phyloP scores from a whole-genome alignment of 2,113 vertebrate species.

The Sinocyclocheilus maitianheensis region DNA sequence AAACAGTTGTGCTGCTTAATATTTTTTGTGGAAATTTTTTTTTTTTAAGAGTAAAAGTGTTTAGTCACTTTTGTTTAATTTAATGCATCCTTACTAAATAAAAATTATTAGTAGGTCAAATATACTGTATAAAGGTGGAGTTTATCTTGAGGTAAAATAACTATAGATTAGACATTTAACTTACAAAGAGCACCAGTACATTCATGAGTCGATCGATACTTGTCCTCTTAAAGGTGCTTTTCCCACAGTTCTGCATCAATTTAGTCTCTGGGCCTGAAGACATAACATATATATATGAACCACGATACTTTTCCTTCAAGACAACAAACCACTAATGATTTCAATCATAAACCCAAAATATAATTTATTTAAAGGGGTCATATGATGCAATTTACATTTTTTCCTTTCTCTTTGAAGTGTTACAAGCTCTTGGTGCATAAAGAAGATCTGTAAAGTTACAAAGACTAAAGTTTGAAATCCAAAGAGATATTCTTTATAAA shows the following conservation, averaged over 20 bases:
- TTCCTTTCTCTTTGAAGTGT: too few relatives aligned
- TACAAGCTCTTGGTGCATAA: too few relatives aligned
- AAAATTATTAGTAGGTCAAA: background rate
- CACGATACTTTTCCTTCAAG: background rate
- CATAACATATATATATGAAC: conserved; percentile 29
- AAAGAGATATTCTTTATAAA: too few relatives aligned
- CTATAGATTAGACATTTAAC: conserved; percentile 47
- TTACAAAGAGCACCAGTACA: conserved; percentile 85
- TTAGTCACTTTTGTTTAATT: background rate
- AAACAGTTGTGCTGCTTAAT: background rate
- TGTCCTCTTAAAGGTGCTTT: conserved; percentile 87
- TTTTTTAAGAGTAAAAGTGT: background rate
- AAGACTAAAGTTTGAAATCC: too few relatives aligned
- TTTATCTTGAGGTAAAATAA: background rate
- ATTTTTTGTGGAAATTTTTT: background rate
- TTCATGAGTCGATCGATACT: conserved; percentile 93
- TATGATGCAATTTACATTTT: too few relatives aligned
- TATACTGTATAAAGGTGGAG: background rate
- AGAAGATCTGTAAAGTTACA: too few relatives aligned
- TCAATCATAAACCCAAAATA: background rate
- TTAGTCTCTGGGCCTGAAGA: conserved; percentile 90
- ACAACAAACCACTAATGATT: background rate
- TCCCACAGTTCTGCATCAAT: conserved; percentile 94
- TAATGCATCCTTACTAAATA: background rate
- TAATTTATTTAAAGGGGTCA: background rate